Evolutionary conservation across 2,888 invertebrate species (phyloP).

Genomic region (Euproctis similis): DNA sequence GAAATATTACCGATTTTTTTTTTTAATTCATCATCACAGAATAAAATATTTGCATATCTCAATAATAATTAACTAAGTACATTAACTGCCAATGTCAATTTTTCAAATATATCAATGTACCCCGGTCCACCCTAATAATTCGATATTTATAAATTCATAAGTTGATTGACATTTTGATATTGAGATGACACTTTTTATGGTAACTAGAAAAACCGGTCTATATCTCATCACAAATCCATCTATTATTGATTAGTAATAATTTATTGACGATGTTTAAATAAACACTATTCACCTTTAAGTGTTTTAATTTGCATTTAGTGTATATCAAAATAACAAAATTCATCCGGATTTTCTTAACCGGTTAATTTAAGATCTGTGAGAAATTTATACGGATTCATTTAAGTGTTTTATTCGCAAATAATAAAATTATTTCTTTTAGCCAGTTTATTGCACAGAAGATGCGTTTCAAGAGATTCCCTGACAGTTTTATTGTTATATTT

Average conservation of each 20-base stretch:
- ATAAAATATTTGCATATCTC: conserved; percentile 32
- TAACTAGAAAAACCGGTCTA: conserved; percentile 59
- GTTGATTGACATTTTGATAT: conserved; percentile 61
- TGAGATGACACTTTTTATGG: conserved; percentile 29
- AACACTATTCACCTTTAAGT: conserved; percentile 9
- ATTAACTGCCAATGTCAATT: conserved; percentile 49
- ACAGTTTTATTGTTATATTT: conserved; percentile 40
- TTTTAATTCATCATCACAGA: conserved; percentile 21
- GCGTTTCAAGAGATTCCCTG: conserved; percentile 54
- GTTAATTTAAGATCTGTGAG: conserved; percentile 48
- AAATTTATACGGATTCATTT: conserved; percentile 44
- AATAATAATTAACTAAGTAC: conserved; percentile 53
- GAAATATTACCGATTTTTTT: conserved; percentile 37
- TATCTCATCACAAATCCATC: conserved; percentile 46
- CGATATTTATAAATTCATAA: conserved; percentile 41
- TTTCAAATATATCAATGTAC: conserved; percentile 15
- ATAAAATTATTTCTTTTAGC: no score
- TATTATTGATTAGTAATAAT: conserved; percentile 4
- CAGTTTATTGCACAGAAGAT: conserved; percentile 52
- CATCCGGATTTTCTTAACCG: not conserved
- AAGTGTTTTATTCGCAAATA: conserved; percentile 42
- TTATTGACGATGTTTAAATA: conserved; percentile 17
- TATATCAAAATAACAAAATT: not conserved
- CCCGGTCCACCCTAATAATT: conserved; percentile 30
- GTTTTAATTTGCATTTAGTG: conserved; percentile 12